These are phyloP conservation scores for Furnarius figulus DNA, from an alignment of 2,113 vertebrate species.

Conservation along the genomic window DNA sequence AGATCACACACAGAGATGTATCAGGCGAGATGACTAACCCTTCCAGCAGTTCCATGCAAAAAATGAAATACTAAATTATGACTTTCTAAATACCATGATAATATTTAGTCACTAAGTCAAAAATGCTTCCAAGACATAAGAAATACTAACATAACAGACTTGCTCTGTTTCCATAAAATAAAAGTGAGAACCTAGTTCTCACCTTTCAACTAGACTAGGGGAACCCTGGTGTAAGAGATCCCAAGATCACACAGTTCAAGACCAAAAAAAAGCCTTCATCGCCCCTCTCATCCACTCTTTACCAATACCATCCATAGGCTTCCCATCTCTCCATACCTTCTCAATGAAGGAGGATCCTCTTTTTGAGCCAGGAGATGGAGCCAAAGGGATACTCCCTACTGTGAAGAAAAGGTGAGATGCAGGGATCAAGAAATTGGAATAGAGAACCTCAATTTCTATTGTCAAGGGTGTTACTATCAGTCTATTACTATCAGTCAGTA, in stretches of 20 bases:
- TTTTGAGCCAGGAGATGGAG: slow-evolving; percentile 53
- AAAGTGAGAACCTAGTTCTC: background rate
- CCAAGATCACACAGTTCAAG: background rate
- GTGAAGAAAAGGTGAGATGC: background rate
- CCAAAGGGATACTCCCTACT: slow-evolving; percentile 39
- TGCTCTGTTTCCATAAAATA: background rate
- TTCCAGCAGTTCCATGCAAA: background rate
- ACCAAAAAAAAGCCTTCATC: background rate
- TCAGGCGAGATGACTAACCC: slow-evolving; percentile 15
- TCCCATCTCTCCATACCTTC: background rate
- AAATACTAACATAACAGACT: background rate
- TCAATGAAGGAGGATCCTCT: background rate
- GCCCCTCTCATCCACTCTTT: background rate
- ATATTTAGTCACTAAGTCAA: background rate
- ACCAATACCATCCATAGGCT: background rate
- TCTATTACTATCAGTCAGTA: background rate
- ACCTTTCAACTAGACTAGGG: background rate
- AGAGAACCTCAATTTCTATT: background rate
- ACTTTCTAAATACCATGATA: slow-evolving; percentile 29
- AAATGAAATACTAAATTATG: background rate
- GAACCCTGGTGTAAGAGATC: background rate
- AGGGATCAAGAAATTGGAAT: background rate
- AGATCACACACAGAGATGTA: background rate
- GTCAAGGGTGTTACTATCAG: background rate
- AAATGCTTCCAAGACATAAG: background rate